Base-by-base conservation (phyloP, 2,797 vertebrate genomes). In the Odontamblyopus lacepedii region DNA sequence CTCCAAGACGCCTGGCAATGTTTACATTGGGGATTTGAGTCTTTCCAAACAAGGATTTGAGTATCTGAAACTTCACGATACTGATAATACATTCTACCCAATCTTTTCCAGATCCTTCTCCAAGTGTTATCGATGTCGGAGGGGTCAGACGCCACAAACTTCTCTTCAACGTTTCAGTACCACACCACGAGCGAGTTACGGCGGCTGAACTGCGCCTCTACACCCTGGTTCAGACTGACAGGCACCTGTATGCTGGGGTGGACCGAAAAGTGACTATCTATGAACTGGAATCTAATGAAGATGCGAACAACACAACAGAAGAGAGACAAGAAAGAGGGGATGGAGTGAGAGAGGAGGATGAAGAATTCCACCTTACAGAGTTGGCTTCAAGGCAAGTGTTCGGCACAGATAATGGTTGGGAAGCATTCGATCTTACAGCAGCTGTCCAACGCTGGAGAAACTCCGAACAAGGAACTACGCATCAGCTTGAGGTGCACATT, bases 151-250 rank as follows among this genome's bases (percentile, higher is more conserved):
- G 92, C 77, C 97, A 98, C 78, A 95, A 95, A 0, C 95, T 99
- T 7, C 93, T 98, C 19, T 99, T 99, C 91, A 99, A 99, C 0
- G 90, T 98, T 64, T 98, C 97, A 60, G 92, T 99, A 74, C 98
- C 98, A 51, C 94, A 95, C 83, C 96, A 98, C 0, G 98, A 99
- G 88, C 94, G 93, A 50, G 92, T 99, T 84, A 94, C 94, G 56
- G 92, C 96, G 78, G 96, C 96, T 0, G 97, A 99, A 87, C 95
- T 99, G 38, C 94, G 97, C 73, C 94, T 99, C 76, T 98, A 98
- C 86, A 97, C 97, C 0, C 82, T 99, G 65, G 95, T 98, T 63
- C 96, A 97, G 84, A 92, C 82, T 2, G 97, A 98, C 87, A 94
- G 94, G 26, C 89, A 94, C 86, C 94, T 96, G 29, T 97, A 96